These are phyloP conservation scores for Pseudolaguvia tuberculata DNA, from an alignment of 2,113 vertebrate genomes.

Conservation along the genomic window DNA sequence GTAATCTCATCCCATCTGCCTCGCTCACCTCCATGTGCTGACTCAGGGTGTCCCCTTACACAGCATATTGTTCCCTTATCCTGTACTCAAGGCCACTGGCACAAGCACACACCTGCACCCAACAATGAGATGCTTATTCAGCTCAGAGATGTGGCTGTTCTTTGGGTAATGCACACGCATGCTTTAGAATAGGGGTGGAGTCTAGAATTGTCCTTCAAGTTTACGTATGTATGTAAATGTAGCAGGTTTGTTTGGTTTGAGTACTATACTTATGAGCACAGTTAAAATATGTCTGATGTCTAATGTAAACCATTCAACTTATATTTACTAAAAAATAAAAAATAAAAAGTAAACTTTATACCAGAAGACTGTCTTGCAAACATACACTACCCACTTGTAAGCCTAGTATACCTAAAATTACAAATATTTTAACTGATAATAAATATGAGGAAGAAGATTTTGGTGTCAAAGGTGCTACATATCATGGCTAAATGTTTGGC, in stretches of 20 bases:
- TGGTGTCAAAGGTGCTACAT: not conserved
- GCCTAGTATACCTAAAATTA: too few relatives aligned
- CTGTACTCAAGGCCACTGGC: constrained; percentile 57
- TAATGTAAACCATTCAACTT: constrained; percentile 1
- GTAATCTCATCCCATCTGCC: constrained; percentile 50
- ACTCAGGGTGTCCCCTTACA: constrained; percentile 57
- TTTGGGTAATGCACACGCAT: constrained; percentile 33
- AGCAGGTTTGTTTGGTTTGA: not conserved
- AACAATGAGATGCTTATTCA: constrained; percentile 52
- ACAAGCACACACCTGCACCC: constrained; percentile 57
- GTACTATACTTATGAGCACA: not conserved
- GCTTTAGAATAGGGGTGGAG: constrained; percentile 12
- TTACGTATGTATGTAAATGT: constrained; percentile 3
- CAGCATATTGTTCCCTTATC: constrained; percentile 55
- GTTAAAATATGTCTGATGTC: not conserved
- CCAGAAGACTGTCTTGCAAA: too few relatives aligned
- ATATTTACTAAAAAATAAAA: not conserved
- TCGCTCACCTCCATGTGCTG: constrained; percentile 63
- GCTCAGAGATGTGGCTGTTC: constrained; percentile 28
- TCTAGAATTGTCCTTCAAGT: not conserved
- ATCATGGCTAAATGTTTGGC: not conserved
- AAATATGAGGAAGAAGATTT: not conserved
- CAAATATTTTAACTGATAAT: not conserved
- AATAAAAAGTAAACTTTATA: too few relatives aligned
- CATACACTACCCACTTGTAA: too few relatives aligned